A percentile compares a stretch with the other conserved stretches of the same genome.
phyloP scores from a whole-genome alignment of 2,888 invertebrate genomes.

The Sminthurides aquaticus region DNA sequence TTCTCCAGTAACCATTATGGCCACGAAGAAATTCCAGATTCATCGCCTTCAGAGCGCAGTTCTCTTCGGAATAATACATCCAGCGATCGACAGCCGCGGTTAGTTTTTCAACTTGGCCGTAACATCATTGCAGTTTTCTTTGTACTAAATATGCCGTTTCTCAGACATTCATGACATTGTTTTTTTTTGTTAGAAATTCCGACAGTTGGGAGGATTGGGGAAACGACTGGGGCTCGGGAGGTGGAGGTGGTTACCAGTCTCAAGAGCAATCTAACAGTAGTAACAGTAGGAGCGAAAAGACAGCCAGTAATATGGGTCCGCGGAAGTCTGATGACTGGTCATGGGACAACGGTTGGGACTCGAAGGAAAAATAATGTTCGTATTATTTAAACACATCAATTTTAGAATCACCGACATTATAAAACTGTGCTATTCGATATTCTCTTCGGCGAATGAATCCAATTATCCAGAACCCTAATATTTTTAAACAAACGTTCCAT shows the following conservation, averaged over 20 bases:
- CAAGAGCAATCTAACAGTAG: constrained; percentile 24
- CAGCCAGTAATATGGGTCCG: constrained; percentile 21
- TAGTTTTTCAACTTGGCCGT: too few species aligned
- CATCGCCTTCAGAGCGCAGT: constrained; percentile 32
- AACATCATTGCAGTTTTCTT: too few species aligned
- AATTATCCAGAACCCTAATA: too few species aligned
- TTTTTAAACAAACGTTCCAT: too few species aligned
- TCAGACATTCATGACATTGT: too few species aligned
- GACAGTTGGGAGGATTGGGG: constrained; percentile 40
- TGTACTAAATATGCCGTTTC: too few species aligned
- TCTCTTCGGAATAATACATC: constrained; percentile 14
- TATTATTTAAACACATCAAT: constrained; percentile 15
- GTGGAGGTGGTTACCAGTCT: constrained; percentile 32
- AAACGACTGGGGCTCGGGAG: constrained; percentile 28
- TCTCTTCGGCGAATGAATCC: too few species aligned
- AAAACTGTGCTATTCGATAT: too few species aligned
- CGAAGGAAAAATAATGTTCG: constrained; percentile 28
- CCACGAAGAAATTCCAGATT: constrained; percentile 39
- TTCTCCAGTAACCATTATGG: constrained; percentile 31
- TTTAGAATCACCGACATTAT: too few species aligned
- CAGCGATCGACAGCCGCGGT: too few species aligned
- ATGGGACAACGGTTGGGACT: constrained; percentile 36
- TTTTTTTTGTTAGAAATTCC: constrained; percentile 1
- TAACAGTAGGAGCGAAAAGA: constrained; percentile 1
- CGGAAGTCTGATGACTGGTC: constrained; percentile 42